Evolutionary conservation across 2,888 invertebrate genomes (phyloP), one percentile per base, ranked within the genome.

Genomic region (Netelia melanura): DNA sequence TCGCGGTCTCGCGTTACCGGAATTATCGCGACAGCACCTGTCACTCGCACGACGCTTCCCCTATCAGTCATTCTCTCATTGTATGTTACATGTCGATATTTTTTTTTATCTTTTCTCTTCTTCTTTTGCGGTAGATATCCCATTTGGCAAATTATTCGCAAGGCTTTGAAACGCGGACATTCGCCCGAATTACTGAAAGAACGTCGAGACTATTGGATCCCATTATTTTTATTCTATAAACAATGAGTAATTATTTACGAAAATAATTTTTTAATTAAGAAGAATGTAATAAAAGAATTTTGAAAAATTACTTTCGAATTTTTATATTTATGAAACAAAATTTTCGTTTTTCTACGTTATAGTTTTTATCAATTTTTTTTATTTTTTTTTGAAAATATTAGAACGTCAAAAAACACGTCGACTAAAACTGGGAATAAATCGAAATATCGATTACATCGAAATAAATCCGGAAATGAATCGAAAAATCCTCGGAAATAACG

Each of bases 1-100:
- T 56, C 83, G 72, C 61, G 64, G 72, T 65, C 65, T 80, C 72
- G 80, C 80, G 58, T 65, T 65, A 65, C 72, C 64, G 80, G 48
- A 80, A 80, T 80, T 80, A 72, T 80, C 80, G 72, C 80, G 72
- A 80, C 80, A 67, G 72, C 80, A 72, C 80, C 80, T 80, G 80
- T 80, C 80, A 80, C 65, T 44, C 65, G 65, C 58, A 44, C 65
- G 21, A 65, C 65, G 65, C 65, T 38, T 65, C 56, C 48, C 65
- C 65, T 65, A 65, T 65, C 65, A 44, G 65, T 65, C 65, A 65
- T 14, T 48, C 64, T 38, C 38, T 38, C 38, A 38, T 38, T 64
- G 14, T 38, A 64, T 25, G n/a, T 58, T 48, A n/a, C 56, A 48
- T 17, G 21, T 17, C 44, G 3, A 30, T 65, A 38, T 44, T 65